Evolutionary conservation across 2,113 vertebrate species (phyloP), one percentile per base, ranked within the genome.

Genomic region (Maccullochella peelii): DNA sequence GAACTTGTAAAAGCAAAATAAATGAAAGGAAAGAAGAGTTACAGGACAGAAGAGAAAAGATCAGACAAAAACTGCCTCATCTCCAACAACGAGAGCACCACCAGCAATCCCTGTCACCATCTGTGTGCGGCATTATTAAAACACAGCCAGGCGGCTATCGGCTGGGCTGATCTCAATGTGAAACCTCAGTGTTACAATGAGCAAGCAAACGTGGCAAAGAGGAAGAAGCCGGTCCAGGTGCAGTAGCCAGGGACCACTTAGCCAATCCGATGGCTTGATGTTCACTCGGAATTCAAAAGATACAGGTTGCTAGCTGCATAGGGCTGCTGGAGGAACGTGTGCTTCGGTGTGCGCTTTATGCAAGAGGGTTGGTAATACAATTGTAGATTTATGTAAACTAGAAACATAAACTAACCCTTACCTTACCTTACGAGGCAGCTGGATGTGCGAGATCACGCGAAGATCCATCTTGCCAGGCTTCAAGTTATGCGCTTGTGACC

Each of bases 81-180:
- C 65, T 49, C 11, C 23, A 8, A 11, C 62, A 25, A 27, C 16
- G 0, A 0, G 73, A 52, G 30, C 47, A 52, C 7, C 79, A n/a
- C 74, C 83, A 44, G 76, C 63, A 3, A 16, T 47, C 42, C 52
- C 62, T 16, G 10, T 57, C 84, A 55, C 85, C 79, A 83, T 92
- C 88, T 92, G 90, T 79, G 80, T 27, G 0, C 30, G 67, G 65
- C 30, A 82, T 89, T 84, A 92, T 90, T 91, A 88, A 85, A 71
- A 77, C 75, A 49, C 71, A 69, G 70, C 80, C 86, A 73, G 76
- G 79, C 73, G 27, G 73, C 65, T 23, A 30, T 66, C 63, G 38
- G 57, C 70, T 70, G 0, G 67, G 52, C 73, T n/a, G 1, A 12
- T 33, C n/a, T 72, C 42, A 11, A 14, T 12, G 42, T 33, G 52